Evolutionary conservation across 35 echinoderm and acorn worm species (phyloP).

Genomic region (Eucidaris tribuloides): DNA sequence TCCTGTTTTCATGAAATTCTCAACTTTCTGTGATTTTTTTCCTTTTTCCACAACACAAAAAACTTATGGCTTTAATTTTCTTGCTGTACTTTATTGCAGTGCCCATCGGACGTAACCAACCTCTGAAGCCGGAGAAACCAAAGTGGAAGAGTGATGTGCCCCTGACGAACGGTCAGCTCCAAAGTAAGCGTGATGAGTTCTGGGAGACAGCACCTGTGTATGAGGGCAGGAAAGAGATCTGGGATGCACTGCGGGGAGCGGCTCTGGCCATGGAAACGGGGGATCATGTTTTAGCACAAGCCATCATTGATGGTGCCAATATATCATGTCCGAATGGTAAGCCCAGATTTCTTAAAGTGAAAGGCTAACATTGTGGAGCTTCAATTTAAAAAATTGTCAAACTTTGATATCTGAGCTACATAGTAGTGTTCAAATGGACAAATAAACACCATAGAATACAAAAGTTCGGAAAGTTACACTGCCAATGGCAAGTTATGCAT

Average conservation of each 20-base stretch:
- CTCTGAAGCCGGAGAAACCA: constrained; percentile 85
- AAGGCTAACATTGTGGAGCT: too few relatives aligned
- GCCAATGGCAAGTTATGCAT: too few relatives aligned
- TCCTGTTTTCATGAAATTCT: too few relatives aligned
- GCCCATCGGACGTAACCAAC: constrained; percentile 96
- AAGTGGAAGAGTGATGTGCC: constrained; percentile 97
- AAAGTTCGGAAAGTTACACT: too few relatives aligned
- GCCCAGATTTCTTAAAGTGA: too few relatives aligned
- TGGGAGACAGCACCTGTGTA: constrained; percentile 92
- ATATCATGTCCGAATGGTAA: constrained; percentile 99
- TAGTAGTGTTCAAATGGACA: too few relatives aligned
- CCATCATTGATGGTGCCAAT: constrained; percentile 94
- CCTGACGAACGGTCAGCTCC: constrained; percentile 86
- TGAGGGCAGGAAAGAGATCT: constrained; percentile 94
- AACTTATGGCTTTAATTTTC: too few relatives aligned
- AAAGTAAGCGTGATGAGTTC: constrained; percentile 93
- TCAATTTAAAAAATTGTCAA: too few relatives aligned
- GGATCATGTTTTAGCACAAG: constrained; percentile 84
- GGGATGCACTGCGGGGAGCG: constrained; percentile 84
- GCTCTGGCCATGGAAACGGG: constrained; percentile 80
- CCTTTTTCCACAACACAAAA: too few relatives aligned
- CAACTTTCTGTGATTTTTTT: too few relatives aligned
- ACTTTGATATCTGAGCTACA: too few relatives aligned
- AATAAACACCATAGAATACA: too few relatives aligned
- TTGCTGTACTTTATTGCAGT: constrained; percentile 26